Evolutionary conservation across 2,113 vertebrate genomes (phyloP).

Genomic region (Antechinus flavipes): DNA sequence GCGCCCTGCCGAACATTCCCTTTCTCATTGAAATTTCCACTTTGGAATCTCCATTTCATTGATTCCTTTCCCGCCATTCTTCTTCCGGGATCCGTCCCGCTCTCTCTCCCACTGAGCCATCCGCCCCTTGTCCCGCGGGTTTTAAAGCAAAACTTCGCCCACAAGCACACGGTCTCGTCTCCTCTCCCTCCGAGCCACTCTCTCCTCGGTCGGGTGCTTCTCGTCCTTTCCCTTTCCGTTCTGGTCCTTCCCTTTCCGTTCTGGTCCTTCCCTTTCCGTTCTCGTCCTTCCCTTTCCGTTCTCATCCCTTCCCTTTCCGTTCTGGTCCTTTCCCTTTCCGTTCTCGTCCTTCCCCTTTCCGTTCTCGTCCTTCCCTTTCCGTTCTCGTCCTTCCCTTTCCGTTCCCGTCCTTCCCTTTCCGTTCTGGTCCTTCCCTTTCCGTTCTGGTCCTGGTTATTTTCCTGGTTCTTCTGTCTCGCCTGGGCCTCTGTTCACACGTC

Average conservation of each 20-base stretch:
- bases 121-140: not conserved
- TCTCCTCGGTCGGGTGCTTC: not conserved
- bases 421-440: too few relatives aligned
- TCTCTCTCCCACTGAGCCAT: not conserved
- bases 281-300: too few relatives aligned
- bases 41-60: not conserved
- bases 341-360: not conserved
- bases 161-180: not conserved
- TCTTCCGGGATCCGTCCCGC: not conserved
- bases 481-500: not conserved
- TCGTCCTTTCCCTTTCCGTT: not conserved
- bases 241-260: too few relatives aligned
- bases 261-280: too few relatives aligned
- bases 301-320: too few relatives aligned
- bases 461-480: not conserved
- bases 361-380: too few relatives aligned
- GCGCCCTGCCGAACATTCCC: not conserved
- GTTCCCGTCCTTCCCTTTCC: not conserved
- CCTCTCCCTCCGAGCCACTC: not conserved
- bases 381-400: not conserved
- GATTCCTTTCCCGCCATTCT: not conserved
- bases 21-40: not conserved
- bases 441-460: not conserved
- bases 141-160: not conserved
- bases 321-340: not conserved